These are phyloP conservation scores for Euphydryas editha DNA, from an alignment of 2,888 invertebrate genomes.

Conservation along the genomic window DNA sequence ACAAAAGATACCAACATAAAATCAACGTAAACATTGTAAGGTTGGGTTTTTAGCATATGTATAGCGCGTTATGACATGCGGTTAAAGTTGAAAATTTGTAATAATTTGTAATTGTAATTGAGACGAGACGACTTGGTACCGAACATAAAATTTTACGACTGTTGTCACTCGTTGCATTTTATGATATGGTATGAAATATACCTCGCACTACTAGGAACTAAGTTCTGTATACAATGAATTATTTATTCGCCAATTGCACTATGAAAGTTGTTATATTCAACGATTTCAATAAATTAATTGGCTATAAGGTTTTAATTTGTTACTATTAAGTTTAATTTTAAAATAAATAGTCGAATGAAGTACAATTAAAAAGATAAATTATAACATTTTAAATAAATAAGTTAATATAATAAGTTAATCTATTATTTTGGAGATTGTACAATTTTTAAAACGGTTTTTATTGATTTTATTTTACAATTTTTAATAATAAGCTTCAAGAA, in stretches of 20 bases:
- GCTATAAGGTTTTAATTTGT: too few relatives aligned
- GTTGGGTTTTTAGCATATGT: constrained; percentile 52
- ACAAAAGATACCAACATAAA: constrained; percentile 48
- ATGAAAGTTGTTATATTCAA: constrained; percentile 66
- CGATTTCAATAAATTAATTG: constrained; percentile 47
- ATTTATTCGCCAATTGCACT: constrained; percentile 73
- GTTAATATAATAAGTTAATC: too few relatives aligned
- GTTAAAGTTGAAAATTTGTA: constrained; percentile 68
- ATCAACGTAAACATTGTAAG: constrained; percentile 58
- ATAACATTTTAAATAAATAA: too few relatives aligned
- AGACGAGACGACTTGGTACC: constrained; percentile 66
- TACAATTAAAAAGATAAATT: too few relatives aligned
- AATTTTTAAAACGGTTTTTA: too few relatives aligned
- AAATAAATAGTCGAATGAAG: not conserved
- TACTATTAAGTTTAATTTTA: not conserved
- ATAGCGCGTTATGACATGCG: constrained; percentile 58
- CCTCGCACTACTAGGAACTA: constrained; percentile 70
- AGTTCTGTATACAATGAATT: constrained; percentile 65
- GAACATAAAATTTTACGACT: constrained; percentile 76
- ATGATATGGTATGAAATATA: constrained; percentile 77
- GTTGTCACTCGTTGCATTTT: constrained; percentile 76
- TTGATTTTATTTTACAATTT: too few relatives aligned
- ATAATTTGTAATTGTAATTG: constrained; percentile 83
- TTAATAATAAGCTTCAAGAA: not conserved
- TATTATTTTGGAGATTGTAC: too few relatives aligned